These are phyloP conservation scores for Spatula clypeata DNA, from an alignment of 2,797 vertebrate species.

Conservation along the genomic window DNA sequence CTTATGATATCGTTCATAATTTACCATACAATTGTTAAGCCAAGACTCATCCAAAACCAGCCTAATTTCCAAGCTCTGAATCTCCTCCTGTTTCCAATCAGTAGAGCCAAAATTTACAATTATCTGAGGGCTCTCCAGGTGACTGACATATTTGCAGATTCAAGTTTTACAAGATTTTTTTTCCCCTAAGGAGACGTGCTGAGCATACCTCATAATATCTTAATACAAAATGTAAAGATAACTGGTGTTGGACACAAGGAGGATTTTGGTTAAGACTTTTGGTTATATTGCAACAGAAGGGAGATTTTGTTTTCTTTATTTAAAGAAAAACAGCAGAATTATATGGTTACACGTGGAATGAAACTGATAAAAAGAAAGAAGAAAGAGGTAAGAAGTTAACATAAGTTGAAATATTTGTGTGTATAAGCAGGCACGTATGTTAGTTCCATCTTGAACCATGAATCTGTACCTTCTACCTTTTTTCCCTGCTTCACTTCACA, in stretches of 20 bases:
- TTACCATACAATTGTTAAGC: constrained; percentile 14
- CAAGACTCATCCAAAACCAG: constrained; percentile 7
- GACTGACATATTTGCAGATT: background rate
- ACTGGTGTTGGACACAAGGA: background rate
- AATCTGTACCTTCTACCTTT: background rate
- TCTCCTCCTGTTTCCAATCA: constrained; percentile 28
- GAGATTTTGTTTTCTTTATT: background rate
- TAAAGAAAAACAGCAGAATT: background rate
- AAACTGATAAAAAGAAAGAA: background rate
- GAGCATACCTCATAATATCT: background rate
- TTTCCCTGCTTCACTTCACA: background rate
- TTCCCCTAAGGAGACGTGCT: background rate
- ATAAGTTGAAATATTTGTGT: background rate
- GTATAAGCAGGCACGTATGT: background rate
- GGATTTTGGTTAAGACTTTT: background rate
- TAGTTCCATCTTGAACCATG: background rate
- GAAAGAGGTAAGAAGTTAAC: background rate
- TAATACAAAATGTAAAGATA: background rate
- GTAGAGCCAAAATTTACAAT: constrained; percentile 38
- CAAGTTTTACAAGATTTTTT: background rate
- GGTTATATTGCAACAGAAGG: background rate
- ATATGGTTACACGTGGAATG: background rate
- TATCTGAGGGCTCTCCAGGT: constrained; percentile 1
- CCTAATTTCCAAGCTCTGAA: constrained; percentile 20
- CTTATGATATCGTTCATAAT: constrained; percentile 24